Percentiles rank a stretch among this genome's conserved stretches.
These are phyloP conservation scores for Yoshiicerus persimilis DNA, from an alignment of 1,140 invertebrate genomes.

Conservation along the genomic window DNA sequence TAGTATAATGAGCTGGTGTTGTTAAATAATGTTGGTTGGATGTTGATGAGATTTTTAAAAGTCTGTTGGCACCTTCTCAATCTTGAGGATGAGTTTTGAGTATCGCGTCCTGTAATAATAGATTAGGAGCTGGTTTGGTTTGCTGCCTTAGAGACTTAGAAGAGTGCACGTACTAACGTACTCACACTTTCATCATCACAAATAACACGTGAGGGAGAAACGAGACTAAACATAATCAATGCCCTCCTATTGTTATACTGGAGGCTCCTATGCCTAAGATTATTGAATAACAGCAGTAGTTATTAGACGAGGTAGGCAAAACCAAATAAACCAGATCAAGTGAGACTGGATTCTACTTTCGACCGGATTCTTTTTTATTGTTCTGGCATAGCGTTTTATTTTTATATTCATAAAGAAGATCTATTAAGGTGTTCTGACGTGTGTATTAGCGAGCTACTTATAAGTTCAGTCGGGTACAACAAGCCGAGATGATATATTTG, in stretches of 20 bases:
- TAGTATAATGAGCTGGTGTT: background rate
- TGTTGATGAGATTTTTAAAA: slow-evolving; percentile 40
- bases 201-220: background rate
- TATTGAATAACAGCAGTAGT: background rate
- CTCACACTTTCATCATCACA: background rate
- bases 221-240: background rate
- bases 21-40: slow-evolving; percentile 31
- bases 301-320: background rate
- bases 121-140: background rate
- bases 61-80: slow-evolving; percentile 18
- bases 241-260: background rate
- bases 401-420: background rate
- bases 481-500: background rate
- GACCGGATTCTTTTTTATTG: background rate
- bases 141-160: background rate
- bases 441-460: background rate
- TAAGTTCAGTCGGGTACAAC: background rate
- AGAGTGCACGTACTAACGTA: background rate
- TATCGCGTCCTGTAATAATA: background rate
- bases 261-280: no score
- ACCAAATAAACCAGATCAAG: background rate
- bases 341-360: background rate
- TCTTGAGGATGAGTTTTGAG: background rate
- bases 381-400: background rate
- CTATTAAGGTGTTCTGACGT: background rate